A percentile compares a stretch with the other conserved stretches of the same genome.
Conservation (phyloP, 2,888 invertebrate species). For the Spilarctia lutea region DNA sequence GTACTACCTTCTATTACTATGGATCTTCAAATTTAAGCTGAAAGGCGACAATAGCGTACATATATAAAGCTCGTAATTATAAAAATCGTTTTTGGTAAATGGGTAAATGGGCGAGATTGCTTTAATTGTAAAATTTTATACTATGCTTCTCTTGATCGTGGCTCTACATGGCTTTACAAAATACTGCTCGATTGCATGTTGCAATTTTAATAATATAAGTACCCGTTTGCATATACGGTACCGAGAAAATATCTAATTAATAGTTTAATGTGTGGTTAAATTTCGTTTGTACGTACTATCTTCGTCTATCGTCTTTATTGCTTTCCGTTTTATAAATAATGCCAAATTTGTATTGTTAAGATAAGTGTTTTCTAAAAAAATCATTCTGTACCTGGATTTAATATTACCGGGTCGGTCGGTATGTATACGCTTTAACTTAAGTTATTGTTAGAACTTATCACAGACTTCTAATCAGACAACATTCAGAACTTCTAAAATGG, state of each 20-base stretch:
- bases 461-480: not conserved
- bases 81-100: no score
- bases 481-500: not conserved
- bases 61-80: not conserved
- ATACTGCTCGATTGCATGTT: no score
- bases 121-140: no score
- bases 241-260: not conserved
- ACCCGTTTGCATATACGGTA: not conserved
- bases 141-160: no score
- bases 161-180: no score
- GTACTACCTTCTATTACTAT: slow-evolving; percentile 8
- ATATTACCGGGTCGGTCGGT: no score
- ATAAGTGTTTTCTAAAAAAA: not conserved
- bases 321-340: not conserved
- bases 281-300: not conserved
- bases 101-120: no score
- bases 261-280: not conserved
- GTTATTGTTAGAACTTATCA: not conserved
- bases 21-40: not conserved
- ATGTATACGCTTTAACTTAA: not conserved
- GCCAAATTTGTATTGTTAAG: not conserved
- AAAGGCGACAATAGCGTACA: not conserved
- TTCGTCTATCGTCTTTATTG: not conserved
- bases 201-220: not conserved
- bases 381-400: not conserved